Percentiles rank a stretch among this genome's conserved stretches.
These are phyloP conservation scores for Pantelozetes paolii DNA, from an alignment of 2,888 invertebrate species.

Conservation along the genomic window DNA sequence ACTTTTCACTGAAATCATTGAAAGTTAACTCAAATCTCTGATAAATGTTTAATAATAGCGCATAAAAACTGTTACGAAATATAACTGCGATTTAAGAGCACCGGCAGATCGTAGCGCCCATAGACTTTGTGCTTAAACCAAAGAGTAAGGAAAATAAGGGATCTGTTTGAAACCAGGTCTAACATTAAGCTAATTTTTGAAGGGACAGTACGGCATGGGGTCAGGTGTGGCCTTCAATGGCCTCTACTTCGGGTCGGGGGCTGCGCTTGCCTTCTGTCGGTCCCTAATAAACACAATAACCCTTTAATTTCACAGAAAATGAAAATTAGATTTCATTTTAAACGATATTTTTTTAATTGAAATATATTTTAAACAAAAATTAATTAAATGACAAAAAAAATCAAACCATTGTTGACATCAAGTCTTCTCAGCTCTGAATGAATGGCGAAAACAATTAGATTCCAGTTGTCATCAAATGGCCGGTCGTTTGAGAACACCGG, in stretches of 20 bases:
- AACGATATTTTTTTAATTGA: not conserved
- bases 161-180: slow-evolving; percentile 31
- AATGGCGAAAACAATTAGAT: slow-evolving; percentile 14
- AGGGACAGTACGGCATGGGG: not conserved
- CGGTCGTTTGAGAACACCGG: not conserved
- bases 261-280: slow-evolving; percentile 1
- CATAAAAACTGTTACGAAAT: not conserved
- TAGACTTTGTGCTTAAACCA: slow-evolving; percentile 38
- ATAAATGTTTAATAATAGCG: no score
- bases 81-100: not conserved
- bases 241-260: not conserved
- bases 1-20: not conserved
- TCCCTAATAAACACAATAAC: not conserved
- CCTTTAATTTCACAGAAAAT: not conserved
- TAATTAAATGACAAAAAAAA: not conserved
- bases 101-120: not conserved
- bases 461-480: slow-evolving; percentile 1
- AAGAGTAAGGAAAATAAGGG: slow-evolving; percentile 43
- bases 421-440: slow-evolving; percentile 34
- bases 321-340: not conserved
- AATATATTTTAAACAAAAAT: not conserved
- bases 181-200: slow-evolving; percentile 36
- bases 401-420: slow-evolving; percentile 9
- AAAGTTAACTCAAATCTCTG: no score
- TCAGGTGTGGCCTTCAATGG: slow-evolving; percentile 2